Conservation (phyloP, 2,797 vertebrate species). For the Scolopax rusticola region DNA sequence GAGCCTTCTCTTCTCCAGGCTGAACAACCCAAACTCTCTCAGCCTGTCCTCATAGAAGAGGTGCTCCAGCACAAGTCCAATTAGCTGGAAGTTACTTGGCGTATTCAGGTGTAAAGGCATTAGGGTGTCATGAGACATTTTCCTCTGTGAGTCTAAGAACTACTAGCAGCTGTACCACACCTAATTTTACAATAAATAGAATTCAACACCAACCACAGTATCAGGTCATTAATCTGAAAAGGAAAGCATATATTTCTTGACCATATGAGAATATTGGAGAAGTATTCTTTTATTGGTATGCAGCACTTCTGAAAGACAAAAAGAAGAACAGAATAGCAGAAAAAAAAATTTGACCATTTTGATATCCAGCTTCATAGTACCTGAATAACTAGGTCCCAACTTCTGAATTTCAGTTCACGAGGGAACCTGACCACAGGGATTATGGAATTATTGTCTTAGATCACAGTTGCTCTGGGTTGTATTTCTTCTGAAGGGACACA, state of each 20-base stretch:
- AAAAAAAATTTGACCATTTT: background rate
- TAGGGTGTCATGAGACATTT: background rate
- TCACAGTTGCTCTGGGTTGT: background rate
- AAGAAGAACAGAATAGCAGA: background rate
- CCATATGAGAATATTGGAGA: background rate
- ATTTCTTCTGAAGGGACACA: background rate
- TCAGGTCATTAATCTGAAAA: background rate
- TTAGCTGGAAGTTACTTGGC: background rate
- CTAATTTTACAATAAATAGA: background rate
- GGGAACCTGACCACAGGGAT: background rate
- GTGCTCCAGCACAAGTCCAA: background rate
- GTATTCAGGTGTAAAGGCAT: background rate
- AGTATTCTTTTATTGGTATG: background rate
- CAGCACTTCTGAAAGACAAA: background rate
- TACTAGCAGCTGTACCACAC: background rate
- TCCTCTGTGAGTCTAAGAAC: background rate
- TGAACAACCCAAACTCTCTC: background rate
- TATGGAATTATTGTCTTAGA: background rate
- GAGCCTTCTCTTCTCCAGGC: background rate
- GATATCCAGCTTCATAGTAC: background rate
- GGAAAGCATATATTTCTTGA: background rate
- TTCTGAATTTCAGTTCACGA: background rate
- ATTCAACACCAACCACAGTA: background rate
- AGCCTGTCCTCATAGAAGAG: background rate
- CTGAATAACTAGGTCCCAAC: background rate